phyloP scores from a whole-genome alignment of 1,140 invertebrate species.

The Drosophila nasuta region DNA sequence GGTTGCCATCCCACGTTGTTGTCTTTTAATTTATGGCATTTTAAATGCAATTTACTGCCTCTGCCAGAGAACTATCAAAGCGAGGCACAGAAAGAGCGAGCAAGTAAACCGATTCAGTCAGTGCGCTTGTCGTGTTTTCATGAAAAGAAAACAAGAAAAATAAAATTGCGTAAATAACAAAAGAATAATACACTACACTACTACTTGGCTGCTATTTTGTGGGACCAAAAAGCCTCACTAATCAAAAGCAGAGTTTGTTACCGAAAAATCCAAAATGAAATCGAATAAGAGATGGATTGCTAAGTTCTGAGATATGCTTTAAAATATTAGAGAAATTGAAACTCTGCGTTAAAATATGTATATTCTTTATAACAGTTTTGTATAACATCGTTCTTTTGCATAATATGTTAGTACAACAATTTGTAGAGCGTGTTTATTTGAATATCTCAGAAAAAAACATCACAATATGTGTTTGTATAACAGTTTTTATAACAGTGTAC shows the following conservation, averaged over 20 bases:
- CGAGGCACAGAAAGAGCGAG: conserved; percentile 7
- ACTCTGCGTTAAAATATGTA: too few relatives aligned
- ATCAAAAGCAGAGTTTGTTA: conserved; percentile 27
- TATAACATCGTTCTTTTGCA: too few relatives aligned
- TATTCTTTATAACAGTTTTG: too few relatives aligned
- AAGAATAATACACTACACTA: conserved; percentile 4
- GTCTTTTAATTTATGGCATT: conserved; percentile 78
- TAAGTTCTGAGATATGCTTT: not conserved
- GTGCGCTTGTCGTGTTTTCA: not conserved
- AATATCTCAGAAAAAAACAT: too few relatives aligned
- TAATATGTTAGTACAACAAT: too few relatives aligned
- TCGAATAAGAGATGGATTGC: not conserved
- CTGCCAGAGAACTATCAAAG: conserved; percentile 16
- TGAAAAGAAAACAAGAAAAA: not conserved
- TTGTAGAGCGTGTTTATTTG: too few relatives aligned
- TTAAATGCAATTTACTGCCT: conserved; percentile 77
- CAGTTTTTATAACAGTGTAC: too few relatives aligned
- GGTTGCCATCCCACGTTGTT: conserved; percentile 45
- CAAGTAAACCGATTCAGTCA: not conserved
- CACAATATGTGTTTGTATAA: too few relatives aligned
- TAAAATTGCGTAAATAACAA: not conserved
- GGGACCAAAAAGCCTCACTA: conserved; percentile 54
- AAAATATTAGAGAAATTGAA: not conserved
- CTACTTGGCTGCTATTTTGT: conserved; percentile 39
- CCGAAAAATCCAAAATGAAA: not conserved